Conservation (phyloP, 2,888 invertebrate species). For the Hypomecis punctinalis region DNA sequence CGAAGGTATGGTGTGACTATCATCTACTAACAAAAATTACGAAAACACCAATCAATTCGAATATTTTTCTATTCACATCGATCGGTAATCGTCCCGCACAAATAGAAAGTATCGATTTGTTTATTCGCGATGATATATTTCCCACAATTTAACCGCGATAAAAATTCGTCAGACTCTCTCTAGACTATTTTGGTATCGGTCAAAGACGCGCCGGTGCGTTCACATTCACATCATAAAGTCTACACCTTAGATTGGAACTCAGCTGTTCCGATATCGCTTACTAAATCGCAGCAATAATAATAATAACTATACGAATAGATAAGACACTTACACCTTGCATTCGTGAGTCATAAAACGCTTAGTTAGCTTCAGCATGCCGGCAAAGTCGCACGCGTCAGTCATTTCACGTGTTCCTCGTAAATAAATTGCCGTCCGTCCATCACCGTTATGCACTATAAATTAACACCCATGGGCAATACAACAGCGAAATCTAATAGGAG, state of each 20-base stretch:
- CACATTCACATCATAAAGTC: not conserved
- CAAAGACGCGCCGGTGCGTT: constrained; percentile 22
- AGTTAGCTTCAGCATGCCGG: constrained; percentile 73
- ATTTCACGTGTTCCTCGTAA: constrained; percentile 44
- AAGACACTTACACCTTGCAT: constrained; percentile 77
- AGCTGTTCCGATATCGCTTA: constrained; percentile 43
- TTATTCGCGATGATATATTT: constrained; percentile 12
- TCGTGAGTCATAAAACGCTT: constrained; percentile 68
- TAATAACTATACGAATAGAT: constrained; percentile 54
- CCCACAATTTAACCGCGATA: constrained; percentile 16
- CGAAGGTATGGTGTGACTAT: not conserved
- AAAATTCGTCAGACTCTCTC: constrained; percentile 23
- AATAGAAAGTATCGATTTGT: constrained; percentile 23
- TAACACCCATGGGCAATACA: constrained; percentile 71
- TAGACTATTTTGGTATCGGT: constrained; percentile 30
- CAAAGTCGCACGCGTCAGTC: constrained; percentile 60
- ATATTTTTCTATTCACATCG: not conserved
- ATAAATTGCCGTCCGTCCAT: constrained; percentile 41
- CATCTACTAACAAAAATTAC: not conserved
- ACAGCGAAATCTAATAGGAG: constrained; percentile 62
- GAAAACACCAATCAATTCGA: not conserved
- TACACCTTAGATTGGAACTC: constrained; percentile 7
- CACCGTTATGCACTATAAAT: constrained; percentile 68
- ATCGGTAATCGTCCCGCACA: not conserved
- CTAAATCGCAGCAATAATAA: constrained; percentile 49